A percentile compares a stretch with the other conserved stretches of the same genome.
Conservation (phyloP, 2,888 invertebrate genomes). For the Oscheius sp. region DNA sequence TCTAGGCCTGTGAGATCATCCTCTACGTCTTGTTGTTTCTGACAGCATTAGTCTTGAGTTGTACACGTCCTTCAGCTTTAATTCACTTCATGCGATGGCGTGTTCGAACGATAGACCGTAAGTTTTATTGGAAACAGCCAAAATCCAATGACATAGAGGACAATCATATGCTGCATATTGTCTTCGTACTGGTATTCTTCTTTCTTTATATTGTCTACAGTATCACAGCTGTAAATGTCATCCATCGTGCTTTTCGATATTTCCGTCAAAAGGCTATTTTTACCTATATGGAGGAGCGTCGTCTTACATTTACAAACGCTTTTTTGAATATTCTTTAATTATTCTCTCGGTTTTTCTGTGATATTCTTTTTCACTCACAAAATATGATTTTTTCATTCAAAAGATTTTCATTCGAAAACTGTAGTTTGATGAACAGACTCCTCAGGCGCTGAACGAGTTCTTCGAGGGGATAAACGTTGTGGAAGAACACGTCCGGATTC, state of each 20-base stretch:
- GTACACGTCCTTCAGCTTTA: conserved; percentile 35
- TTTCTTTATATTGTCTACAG: conserved; percentile 48
- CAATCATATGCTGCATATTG: conserved; percentile 50
- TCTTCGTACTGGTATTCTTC: conserved; percentile 47
- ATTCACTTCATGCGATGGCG: conserved; percentile 51
- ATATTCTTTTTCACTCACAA: conserved; percentile 10
- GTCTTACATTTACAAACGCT: too few relatives aligned
- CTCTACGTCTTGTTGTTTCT: conserved; percentile 45
- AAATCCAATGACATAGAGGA: conserved; percentile 31
- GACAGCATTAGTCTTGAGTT: conserved; percentile 41
- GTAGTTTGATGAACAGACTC: neutral
- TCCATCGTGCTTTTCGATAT: conserved; percentile 47
- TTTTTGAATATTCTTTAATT: conserved; percentile 20
- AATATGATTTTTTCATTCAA: neutral
- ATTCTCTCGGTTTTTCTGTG: neutral
- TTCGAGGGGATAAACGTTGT: conserved; percentile 7
- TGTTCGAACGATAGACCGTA: conserved; percentile 49
- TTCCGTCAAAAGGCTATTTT: conserved; percentile 46
- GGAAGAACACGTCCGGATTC: conserved; percentile 6
- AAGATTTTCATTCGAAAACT: neutral
- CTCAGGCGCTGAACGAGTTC: conserved; percentile 10
- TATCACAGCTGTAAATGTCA: conserved; percentile 44
- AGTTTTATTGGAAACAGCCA: neutral
- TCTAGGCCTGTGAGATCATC: conserved; percentile 45
- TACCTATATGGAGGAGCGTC: conserved; percentile 44